Percentiles rank a stretch among this genome's conserved stretches.
These are phyloP conservation scores for Bruchidius siliquastri DNA, from an alignment of 2,888 invertebrate species.

Conservation along the genomic window DNA sequence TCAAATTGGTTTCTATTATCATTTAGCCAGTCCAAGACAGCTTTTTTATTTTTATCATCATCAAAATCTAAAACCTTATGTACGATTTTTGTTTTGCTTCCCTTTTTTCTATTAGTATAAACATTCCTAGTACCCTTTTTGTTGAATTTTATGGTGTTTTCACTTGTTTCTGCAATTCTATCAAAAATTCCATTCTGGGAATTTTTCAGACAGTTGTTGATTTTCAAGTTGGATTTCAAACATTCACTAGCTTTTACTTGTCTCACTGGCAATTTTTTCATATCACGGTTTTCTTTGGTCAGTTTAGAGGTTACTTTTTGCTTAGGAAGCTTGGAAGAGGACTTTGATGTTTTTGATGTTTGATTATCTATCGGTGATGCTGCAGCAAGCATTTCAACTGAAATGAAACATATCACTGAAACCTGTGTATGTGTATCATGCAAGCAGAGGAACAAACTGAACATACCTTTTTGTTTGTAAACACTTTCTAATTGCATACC, in stretches of 20 bases:
- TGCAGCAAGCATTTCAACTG: background rate
- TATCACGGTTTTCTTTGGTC: background rate
- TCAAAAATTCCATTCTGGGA: constrained; percentile 8
- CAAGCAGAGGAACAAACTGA: background rate
- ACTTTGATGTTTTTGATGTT: background rate
- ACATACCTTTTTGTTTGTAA: constrained; percentile 7
- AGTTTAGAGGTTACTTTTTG: background rate
- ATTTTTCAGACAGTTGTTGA: background rate
- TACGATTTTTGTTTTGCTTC: constrained; percentile 4
- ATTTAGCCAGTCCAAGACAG: constrained; percentile 30
- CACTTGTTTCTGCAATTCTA: constrained; percentile 5
- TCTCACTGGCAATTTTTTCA: background rate
- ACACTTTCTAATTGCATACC: background rate
- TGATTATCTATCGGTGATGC: background rate
- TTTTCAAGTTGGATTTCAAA: background rate
- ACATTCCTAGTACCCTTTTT: constrained; percentile 13
- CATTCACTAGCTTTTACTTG: background rate
- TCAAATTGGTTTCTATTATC: constrained; percentile 32
- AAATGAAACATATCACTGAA: background rate
- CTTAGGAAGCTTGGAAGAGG: background rate
- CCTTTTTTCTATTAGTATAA: constrained; percentile 18
- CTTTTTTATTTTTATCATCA: constrained; percentile 19
- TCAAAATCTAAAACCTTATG: constrained; percentile 24
- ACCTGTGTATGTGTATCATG: too few relatives aligned
- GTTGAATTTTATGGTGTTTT: constrained; percentile 3